Evolutionary conservation across 2,113 vertebrate genomes (phyloP).

Genomic region (zebrafish (Danio rerio)): GRCz12tu NC_133182.1:35421501-35422000

Average conservation of each 20-base stretch:
- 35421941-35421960: neutral
- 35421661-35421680: conserved; percentile 30
- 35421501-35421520: no score
- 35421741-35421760: conserved; percentile 61
- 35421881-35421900: neutral
- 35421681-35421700: conserved; percentile 24
- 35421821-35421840: neutral
- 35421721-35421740: conserved; percentile 51
- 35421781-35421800: conserved; percentile 22
- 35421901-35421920: neutral
- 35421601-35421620: neutral
- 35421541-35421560: neutral
- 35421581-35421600: neutral
- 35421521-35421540: neutral
- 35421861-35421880: neutral
- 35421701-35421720: conserved; percentile 71
- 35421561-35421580: neutral
- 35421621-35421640: neutral
- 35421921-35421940: neutral
- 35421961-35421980: neutral
- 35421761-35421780: conserved; percentile 71
- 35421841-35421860: no score
- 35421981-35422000: neutral
- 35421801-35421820: conserved; percentile 10
- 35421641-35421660: conserved; percentile 40